Evolutionary conservation across 2,797 vertebrate species (phyloP), one percentile per base, ranked within the genome.

Genomic region (Tragelaphus eurycerus): DNA sequence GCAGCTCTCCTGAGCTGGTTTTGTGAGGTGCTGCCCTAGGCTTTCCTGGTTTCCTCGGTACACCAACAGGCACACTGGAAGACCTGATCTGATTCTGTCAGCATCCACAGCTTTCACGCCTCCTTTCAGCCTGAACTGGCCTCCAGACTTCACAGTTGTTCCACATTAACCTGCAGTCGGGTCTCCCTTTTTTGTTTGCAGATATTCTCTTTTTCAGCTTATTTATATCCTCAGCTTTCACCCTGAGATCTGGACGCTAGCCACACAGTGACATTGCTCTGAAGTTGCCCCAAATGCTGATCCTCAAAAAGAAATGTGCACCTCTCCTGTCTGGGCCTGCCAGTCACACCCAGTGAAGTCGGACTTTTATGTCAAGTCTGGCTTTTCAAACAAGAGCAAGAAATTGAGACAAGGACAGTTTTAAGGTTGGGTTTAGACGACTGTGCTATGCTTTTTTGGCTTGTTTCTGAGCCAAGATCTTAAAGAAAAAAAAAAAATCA

Each of bases 211-310:
- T 62, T 31, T 57, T 87, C 48, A 76, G 34, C 76, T 86, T 81
- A 87, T 34, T 95, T 15, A 87, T 64, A 81, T 67, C 27, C 25
- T 86, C 27, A 21, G 34, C 23, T 90, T 95, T 2, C 93, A 86
- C 55, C 9, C 74, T 93, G 57, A 92, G 74, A 91, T 96, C 93
- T 95, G 50, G 31, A 5, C 27, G 31, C 81, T 96, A 86, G 71
- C 92, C 60, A 31, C 4, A 0, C 12, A 38, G 17, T 78, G 13
- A 85, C 86, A 46, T 17, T 78, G 38, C 62, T 81, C 62, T 90
- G 78, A 94, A 46, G n/a, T 86, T 86, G 78, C 87, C 93, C 67
- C 91, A 86, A 55, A 93, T 29, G 76, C 95, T 90, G 92, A 93
- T 96, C 82, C 46, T 34, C 52, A 13, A 67, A 67, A 78, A 93